Percentiles rank a stretch among this genome's conserved stretches.
Conservation (phyloP, 2,797 vertebrate species). For the Sebastes aleutianus region DNA sequence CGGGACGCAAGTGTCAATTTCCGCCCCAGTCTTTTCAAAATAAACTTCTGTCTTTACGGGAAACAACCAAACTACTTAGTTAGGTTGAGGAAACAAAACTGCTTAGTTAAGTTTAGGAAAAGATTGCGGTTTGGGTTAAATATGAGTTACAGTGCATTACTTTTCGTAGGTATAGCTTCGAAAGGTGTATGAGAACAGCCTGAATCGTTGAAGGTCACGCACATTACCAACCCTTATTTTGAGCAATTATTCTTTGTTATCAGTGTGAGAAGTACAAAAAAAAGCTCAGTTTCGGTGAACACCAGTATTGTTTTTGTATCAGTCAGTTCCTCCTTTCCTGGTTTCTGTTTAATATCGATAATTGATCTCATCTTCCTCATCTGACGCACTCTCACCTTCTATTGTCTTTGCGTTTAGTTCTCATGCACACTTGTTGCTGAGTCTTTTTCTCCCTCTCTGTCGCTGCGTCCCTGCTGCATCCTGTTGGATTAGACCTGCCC, state of each 20-base stretch:
- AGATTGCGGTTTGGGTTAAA: too few relatives aligned
- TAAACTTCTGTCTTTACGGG: too few relatives aligned
- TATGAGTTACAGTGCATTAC: too few relatives aligned
- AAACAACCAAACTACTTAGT: too few relatives aligned
- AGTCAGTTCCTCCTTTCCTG: background rate
- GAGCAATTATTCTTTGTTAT: background rate
- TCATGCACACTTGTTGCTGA: slow-evolving; percentile 4
- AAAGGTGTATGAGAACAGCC: too few relatives aligned
- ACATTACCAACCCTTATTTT: too few relatives aligned
- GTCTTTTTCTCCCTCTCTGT: background rate
- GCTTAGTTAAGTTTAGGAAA: too few relatives aligned
- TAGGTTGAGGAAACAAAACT: too few relatives aligned
- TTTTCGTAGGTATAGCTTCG: too few relatives aligned
- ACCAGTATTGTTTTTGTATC: background rate
- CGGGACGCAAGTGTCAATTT: too few relatives aligned
- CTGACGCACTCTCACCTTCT: background rate
- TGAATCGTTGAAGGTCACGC: background rate
- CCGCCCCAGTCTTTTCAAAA: too few relatives aligned
- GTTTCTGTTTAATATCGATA: background rate
- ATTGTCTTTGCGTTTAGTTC: background rate
- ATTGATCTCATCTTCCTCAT: slow-evolving; percentile 18
- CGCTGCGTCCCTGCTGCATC: slow-evolving; percentile 30
- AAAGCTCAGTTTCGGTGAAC: background rate
- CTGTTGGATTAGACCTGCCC: slow-evolving; percentile 74
- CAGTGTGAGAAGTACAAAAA: background rate